A percentile compares a stretch with the other conserved stretches of the same genome.
Evolutionary conservation across 2,113 vertebrate species (phyloP).

Genomic region (Archocentrus centrarchus): DNA sequence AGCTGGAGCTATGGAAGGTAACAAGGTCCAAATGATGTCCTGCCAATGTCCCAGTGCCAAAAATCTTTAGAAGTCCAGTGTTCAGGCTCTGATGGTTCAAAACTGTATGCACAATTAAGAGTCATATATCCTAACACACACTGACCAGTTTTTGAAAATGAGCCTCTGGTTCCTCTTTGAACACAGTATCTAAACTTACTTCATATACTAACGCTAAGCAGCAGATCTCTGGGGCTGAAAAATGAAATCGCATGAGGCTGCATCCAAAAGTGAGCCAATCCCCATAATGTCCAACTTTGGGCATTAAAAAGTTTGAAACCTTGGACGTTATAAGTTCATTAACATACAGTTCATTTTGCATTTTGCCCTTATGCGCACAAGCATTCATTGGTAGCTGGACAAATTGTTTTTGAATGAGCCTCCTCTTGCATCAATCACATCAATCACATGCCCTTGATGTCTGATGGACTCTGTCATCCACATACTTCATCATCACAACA

Average conservation of each 20-base stretch:
- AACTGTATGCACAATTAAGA: not conserved
- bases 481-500: conserved; percentile 7
- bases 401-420: not conserved
- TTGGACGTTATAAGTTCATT: not conserved
- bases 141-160: too few species aligned
- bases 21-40: not conserved
- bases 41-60: not conserved
- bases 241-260: not conserved
- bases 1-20: not conserved
- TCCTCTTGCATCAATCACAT: not conserved
- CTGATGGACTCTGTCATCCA: not conserved
- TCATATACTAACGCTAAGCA: not conserved
- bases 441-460: not conserved
- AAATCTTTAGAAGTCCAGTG: not conserved
- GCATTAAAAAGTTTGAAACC: not conserved
- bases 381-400: not conserved
- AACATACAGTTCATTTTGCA: not conserved
- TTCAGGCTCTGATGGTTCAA: not conserved
- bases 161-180: not conserved
- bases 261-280: not conserved
- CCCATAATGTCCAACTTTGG: not conserved
- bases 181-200: not conserved
- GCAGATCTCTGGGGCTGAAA: not conserved
- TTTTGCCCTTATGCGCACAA: not conserved
- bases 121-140: too few species aligned